Base-by-base conservation (phyloP, 35 echinoderm and acorn worm species). In the Apostichopus californicus region DNA sequence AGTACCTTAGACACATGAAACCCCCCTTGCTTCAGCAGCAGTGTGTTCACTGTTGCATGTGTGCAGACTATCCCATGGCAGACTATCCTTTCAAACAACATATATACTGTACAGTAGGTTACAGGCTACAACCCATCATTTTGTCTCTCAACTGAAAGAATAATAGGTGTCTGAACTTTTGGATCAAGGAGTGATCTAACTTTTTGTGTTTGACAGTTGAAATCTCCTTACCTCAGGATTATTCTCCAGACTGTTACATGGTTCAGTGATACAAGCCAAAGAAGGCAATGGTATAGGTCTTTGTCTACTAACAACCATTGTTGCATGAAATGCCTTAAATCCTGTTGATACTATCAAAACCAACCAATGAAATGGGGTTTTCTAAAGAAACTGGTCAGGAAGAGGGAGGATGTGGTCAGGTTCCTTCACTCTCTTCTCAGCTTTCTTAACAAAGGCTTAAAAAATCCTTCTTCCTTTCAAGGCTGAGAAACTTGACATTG, bases 301-400 rank as follows among this genome's bases (percentile, higher is more conserved):
- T n/a, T 75, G 71, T 75, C 71, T 75, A 18, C 71, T 22, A 75
- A 75, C 71, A 75, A 75, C 71, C 71, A 75, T 75, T 75, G 71
- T 22, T 75, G 71, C 17, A 75, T 75, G 7, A 61, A 61, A 75
- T 12, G 18, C 6, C 3, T 22, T 75, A 75, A 75, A 75, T 75
- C 71, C 71, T 75, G 71, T 75, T 75, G 24, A 75, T 46, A 46
- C 71, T 75, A 75, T 18, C 5, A 7, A 18, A 22, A 75, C 7
- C 14, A 75, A 22, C 17, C 71, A 75, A 22, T 75, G 17, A n/a
- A 46, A 46, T 46, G 1, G 34, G 34, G 34, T 46, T 20, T 75
- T 75, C 20, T 18, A 75, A 75, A n/a, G 9, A 22, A 61, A n/a
- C 13, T 14, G 17, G 17, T 6, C 12, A 75, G 71, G 71, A 75